Conservation (phyloP, 1,140 invertebrate genomes). For the Orchesella cincta region DNA sequence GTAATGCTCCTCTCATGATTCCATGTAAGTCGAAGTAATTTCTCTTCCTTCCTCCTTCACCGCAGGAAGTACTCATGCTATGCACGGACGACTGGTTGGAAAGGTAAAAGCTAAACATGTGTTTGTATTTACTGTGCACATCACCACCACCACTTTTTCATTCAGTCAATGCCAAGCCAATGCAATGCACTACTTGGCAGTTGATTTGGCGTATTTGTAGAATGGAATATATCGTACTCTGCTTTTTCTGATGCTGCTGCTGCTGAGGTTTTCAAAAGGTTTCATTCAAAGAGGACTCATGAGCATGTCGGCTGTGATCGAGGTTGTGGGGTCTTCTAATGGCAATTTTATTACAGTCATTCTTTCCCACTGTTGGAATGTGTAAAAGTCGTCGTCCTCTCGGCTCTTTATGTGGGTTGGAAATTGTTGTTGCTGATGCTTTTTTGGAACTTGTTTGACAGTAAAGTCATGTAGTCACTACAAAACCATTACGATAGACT, state of each 20-base stretch:
- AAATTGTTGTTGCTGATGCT: neutral
- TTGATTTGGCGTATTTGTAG: neutral
- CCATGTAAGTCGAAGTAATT: neutral
- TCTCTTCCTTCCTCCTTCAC: neutral
- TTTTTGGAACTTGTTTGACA: neutral
- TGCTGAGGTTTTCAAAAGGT: neutral
- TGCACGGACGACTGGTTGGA: neutral
- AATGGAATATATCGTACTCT: neutral
- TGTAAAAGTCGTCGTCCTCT: neutral
- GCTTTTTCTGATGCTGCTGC: neutral
- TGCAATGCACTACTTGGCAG: neutral
- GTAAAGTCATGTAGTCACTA: neutral
- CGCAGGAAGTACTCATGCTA: neutral
- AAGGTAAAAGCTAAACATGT: neutral
- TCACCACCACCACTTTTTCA: neutral
- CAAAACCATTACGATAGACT: neutral
- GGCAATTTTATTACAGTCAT: slow-evolving; percentile 17
- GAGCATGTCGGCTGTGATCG: neutral
- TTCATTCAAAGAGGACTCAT: neutral
- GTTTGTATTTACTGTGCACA: neutral
- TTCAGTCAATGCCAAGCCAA: neutral
- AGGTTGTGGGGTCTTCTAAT: slow-evolving; percentile 21
- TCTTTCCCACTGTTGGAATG: neutral
- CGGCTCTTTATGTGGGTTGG: neutral
- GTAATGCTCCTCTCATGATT: neutral